These are phyloP conservation scores for Dryoscopus gambensis DNA, from an alignment of 2,113 vertebrate species.

Conservation along the genomic window DNA sequence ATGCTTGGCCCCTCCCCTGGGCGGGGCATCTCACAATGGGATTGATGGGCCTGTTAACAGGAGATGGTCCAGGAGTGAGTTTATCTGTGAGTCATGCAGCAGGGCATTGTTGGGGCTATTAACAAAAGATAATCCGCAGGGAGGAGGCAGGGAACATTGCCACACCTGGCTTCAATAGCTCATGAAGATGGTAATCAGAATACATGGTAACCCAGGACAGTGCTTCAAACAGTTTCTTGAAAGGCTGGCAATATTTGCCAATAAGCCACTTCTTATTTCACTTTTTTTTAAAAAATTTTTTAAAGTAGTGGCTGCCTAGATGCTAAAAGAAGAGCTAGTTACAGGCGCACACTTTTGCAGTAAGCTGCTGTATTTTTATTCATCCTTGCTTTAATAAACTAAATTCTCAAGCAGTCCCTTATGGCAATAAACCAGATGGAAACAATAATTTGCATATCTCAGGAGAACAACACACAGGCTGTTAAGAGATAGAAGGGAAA, in stretches of 20 bases:
- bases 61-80: no score
- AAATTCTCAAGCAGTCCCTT: neutral
- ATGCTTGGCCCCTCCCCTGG: no score
- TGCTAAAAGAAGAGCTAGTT: neutral
- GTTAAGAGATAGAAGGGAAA: neutral
- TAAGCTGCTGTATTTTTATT: constrained; percentile 35
- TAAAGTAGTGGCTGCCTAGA: neutral
- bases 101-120: no score
- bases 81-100: no score
- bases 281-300: no score
- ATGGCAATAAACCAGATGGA: constrained; percentile 33
- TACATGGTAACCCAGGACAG: no score
- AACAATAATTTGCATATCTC: constrained; percentile 47
- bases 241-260: neutral
- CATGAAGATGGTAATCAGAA: no score
- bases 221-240: neutral
- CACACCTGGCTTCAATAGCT: no score
- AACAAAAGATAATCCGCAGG: no score
- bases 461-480: neutral
- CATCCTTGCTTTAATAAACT: constrained; percentile 31
- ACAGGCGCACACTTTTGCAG: neutral
- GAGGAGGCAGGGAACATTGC: no score
- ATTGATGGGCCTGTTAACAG: no score
- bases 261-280: neutral
- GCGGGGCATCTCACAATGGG: no score